phyloP scores from a whole-genome alignment of 2,113 vertebrate genomes.

The Aleadryas rufinucha region DNA sequence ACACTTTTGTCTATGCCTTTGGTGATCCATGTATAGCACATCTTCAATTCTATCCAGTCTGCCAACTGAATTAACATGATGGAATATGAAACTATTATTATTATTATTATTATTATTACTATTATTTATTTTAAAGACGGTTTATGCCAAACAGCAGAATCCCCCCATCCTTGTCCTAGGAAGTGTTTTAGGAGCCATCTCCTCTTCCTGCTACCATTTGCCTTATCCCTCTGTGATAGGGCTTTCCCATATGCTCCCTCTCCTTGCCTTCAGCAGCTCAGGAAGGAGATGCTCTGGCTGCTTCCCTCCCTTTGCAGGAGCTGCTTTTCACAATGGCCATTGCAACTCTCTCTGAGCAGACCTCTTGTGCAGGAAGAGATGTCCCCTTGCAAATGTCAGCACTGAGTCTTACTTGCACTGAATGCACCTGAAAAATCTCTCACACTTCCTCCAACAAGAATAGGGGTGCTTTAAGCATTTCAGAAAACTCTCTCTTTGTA shows the following conservation, averaged over 20 bases:
- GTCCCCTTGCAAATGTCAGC: neutral
- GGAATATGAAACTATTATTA: neutral
- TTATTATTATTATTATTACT: too few species aligned
- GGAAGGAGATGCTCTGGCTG: neutral
- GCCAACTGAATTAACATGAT: neutral
- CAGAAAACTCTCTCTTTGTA: neutral
- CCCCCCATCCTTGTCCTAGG: neutral
- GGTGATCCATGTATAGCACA: neutral
- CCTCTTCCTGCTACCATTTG: neutral
- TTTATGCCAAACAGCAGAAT: neutral
- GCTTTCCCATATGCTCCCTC: rapidly evolving
- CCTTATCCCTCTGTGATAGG: rapidly evolving
- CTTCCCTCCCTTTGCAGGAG: neutral
- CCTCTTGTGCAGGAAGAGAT: neutral
- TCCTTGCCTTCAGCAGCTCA: neutral
- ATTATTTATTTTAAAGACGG: neutral
- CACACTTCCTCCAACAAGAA: rapidly evolving
- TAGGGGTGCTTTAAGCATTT: neutral
- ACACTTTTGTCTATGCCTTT: neutral
- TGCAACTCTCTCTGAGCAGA: neutral
- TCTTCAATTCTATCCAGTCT: neutral
- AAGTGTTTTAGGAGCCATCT: neutral
- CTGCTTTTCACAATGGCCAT: neutral
- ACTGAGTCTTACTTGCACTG: neutral
- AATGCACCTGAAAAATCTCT: neutral